These are phyloP conservation scores for Coreius guichenoti DNA, from an alignment of 2,797 vertebrate genomes.

Conservation along the genomic window DNA sequence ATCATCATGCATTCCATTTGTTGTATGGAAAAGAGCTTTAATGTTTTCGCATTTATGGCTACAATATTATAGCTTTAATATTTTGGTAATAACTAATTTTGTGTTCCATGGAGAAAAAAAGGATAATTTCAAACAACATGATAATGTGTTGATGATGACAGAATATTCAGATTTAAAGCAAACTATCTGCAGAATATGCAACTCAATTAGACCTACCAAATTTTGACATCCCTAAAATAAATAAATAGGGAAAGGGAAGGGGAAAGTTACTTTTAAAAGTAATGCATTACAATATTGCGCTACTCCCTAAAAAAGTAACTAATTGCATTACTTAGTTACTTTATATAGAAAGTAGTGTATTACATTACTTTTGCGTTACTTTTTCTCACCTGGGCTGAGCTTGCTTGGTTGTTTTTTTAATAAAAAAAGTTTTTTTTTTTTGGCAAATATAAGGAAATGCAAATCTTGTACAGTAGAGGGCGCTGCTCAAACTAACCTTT, in stretches of 20 bases:
- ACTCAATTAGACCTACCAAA: background rate
- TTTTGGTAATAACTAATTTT: background rate
- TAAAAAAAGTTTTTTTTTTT: background rate
- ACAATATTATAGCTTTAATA: background rate
- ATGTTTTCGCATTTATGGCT: background rate
- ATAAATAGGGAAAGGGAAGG: background rate
- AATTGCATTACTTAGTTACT: background rate
- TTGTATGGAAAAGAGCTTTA: background rate
- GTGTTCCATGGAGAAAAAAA: background rate
- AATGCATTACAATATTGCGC: background rate
- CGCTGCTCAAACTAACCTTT: too few species aligned
- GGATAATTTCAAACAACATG: background rate
- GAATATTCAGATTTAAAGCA: background rate
- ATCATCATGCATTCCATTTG: background rate
- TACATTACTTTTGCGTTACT: background rate
- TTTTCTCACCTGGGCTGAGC: background rate
- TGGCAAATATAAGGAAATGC: too few species aligned
- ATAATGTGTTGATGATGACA: background rate
- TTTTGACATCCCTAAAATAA: background rate
- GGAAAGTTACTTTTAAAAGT: background rate
- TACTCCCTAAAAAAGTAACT: background rate
- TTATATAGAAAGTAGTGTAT: background rate
- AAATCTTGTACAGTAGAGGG: too few species aligned
- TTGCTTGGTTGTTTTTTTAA: background rate
- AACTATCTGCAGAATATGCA: background rate